Evolutionary conservation across 2,113 vertebrate genomes (phyloP).

Genomic region (Micronycteris hirsuta): DNA sequence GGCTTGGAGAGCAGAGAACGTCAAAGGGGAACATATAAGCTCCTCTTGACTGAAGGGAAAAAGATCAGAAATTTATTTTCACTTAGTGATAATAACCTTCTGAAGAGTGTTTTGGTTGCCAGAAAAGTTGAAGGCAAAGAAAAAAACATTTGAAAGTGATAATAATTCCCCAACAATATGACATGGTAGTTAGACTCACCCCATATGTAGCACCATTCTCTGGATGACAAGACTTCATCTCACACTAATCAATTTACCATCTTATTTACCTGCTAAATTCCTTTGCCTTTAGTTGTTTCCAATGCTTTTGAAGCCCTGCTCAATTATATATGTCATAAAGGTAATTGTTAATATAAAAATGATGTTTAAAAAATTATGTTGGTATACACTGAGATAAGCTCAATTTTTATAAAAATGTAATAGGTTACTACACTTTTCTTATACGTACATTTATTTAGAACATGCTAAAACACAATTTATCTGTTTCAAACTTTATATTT

Average conservation of each 20-base stretch:
- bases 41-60: not conserved
- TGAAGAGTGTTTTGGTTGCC: conserved; percentile 25
- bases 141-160: conserved; percentile 25
- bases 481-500: not conserved
- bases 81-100: conserved; percentile 38
- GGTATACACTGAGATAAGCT: not conserved
- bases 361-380: conserved; percentile 29
- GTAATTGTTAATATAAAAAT: conserved; percentile 23
- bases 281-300: conserved; percentile 14
- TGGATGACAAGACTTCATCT: conserved; percentile 13
- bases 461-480: not conserved
- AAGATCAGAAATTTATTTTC: conserved; percentile 46
- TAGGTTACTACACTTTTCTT: not conserved
- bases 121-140: conserved; percentile 34
- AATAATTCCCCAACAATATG: not conserved
- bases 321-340: conserved; percentile 18
- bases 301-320: conserved; percentile 20
- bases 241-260: not conserved
- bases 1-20: not conserved
- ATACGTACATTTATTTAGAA: conserved; percentile 14
- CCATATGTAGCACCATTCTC: not conserved
- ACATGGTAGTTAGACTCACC: not conserved
- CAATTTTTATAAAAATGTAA: conserved; percentile 2
- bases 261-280: not conserved
- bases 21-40: not conserved